Conservation (phyloP, 2,113 vertebrate species). For the Pogonocichla stellata region DNA sequence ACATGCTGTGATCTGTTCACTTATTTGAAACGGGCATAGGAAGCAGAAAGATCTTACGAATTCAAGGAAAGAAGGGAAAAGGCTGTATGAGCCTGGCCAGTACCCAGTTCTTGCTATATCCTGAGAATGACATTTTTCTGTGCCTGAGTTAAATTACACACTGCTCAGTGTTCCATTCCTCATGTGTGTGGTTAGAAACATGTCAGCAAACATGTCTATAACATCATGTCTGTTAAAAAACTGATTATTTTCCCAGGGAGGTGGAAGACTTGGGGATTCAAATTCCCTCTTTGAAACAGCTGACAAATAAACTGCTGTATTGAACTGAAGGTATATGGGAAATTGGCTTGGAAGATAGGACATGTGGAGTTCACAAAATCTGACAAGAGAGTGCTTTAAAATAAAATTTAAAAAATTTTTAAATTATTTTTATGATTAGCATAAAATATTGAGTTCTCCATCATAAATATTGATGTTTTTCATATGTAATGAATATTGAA, state of each 20-base stretch:
- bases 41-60: not conserved
- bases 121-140: not conserved
- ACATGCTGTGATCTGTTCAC: not conserved
- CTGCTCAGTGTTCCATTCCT: not conserved
- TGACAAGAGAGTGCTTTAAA: not conserved
- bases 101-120: accelerated
- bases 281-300: not conserved
- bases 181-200: not conserved
- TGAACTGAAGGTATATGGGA: not conserved
- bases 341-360: not conserved
- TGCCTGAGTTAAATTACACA: not conserved
- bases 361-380: not conserved
- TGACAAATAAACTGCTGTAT: not conserved
- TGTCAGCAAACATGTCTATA: not conserved
- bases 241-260: not conserved
- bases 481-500: not conserved
- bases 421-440: not conserved
- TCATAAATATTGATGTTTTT: not conserved
- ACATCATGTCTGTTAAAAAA: not conserved
- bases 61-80: not conserved
- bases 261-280: not conserved
- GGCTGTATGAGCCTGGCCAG: not conserved
- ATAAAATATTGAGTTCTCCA: not conserved
- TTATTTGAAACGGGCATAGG: not conserved
- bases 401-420: not conserved